A percentile compares a stretch with the other conserved stretches of the same genome.
phyloP scores from a whole-genome alignment of 2,797 vertebrate genomes.

The Hydrolagus colliei region DNA sequence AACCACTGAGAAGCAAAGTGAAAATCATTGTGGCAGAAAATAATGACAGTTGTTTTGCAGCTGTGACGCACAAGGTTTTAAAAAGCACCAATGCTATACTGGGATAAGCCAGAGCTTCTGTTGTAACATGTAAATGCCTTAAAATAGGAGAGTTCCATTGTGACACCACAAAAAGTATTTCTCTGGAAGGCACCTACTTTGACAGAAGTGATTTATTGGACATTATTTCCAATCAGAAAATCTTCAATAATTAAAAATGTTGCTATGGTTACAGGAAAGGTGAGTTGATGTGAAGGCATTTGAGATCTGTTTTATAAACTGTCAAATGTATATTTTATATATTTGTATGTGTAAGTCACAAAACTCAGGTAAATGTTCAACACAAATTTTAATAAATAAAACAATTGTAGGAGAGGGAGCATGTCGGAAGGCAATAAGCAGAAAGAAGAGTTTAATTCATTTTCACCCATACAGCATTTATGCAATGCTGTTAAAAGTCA shows the following conservation, averaged over 20 bases:
- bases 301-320: background rate
- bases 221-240: slow-evolving; percentile 30
- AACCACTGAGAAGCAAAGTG: background rate
- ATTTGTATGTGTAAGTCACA: background rate
- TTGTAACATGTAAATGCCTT: background rate
- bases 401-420: background rate
- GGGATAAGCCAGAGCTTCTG: background rate
- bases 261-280: slow-evolving; percentile 24
- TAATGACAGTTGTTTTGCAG: slow-evolving; percentile 6
- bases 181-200: slow-evolving; percentile 12
- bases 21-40: background rate
- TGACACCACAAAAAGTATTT: slow-evolving; percentile 9
- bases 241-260: slow-evolving; percentile 30
- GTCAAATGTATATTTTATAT: background rate
- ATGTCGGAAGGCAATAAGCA: background rate
- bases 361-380: background rate
- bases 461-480: background rate
- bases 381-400: background rate
- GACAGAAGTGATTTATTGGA: slow-evolving; percentile 28
- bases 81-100: background rate
- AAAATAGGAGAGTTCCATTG: background rate
- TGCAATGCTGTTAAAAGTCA: background rate
- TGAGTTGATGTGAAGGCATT: background rate
- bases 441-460: background rate
- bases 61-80: slow-evolving; percentile 2